phyloP scores from a whole-genome alignment of 2,888 invertebrate genomes.

The Eudasyphora cyanicolor region DNA sequence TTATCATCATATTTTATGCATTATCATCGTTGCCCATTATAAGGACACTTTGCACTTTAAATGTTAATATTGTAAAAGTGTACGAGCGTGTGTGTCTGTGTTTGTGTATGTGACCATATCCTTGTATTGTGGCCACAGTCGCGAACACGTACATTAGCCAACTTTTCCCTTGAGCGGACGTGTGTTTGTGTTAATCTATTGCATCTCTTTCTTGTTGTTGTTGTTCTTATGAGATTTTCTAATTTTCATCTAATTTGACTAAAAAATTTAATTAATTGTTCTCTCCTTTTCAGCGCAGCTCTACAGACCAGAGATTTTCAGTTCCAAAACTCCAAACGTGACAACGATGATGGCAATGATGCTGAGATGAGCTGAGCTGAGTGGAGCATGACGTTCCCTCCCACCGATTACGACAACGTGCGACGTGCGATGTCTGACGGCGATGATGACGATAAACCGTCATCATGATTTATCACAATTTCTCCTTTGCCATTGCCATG shows the following conservation, averaged over 20 bases:
- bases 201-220: slow-evolving; percentile 13
- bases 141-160: neutral
- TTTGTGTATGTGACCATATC: neutral
- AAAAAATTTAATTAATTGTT: slow-evolving; percentile 64
- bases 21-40: slow-evolving; percentile 46
- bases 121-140: slow-evolving; percentile 6
- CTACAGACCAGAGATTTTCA: neutral
- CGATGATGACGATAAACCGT: slow-evolving; percentile 44
- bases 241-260: slow-evolving; percentile 64
- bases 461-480: slow-evolving; percentile 60
- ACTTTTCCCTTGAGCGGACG: neutral
- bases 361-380: no score
- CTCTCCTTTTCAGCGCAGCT: slow-evolving; percentile 10
- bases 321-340: slow-evolving; percentile 5
- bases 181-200: neutral
- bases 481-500: slow-evolving; percentile 21
- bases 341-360: slow-evolving; percentile 6
- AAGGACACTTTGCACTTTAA: slow-evolving; percentile 42
- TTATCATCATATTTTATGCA: slow-evolving; percentile 49
- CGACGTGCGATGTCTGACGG: slow-evolving; percentile 18
- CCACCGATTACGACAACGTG: neutral
- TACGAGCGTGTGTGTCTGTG: neutral
- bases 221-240: slow-evolving; percentile 47
- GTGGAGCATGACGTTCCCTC: neutral
- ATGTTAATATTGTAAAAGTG: neutral